Conservation (phyloP, 1,140 invertebrate genomes). For the Eciton burchellii region DNA sequence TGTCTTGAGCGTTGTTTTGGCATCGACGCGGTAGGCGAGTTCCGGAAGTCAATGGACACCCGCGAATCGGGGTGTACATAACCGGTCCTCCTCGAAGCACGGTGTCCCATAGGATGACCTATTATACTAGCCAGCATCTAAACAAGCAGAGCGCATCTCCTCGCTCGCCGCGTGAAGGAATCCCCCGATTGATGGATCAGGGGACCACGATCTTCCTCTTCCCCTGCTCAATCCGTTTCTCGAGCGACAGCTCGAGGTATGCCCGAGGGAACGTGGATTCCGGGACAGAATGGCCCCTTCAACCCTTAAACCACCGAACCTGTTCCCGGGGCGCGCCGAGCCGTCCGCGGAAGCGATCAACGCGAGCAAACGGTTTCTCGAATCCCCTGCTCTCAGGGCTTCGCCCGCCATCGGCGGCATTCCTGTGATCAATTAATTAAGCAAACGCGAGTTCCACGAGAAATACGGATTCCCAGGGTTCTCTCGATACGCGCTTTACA, state of each 20-base stretch:
- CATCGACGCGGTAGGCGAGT: conserved; percentile 77
- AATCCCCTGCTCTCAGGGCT: neutral
- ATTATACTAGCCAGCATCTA: conserved; percentile 65
- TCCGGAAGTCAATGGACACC: conserved; percentile 77
- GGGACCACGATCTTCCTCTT: conserved; percentile 36
- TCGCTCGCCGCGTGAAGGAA: conserved; percentile 1
- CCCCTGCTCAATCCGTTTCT: neutral
- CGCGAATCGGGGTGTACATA: conserved; percentile 78
- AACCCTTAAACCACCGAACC: conserved; percentile 14
- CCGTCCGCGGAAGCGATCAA: neutral
- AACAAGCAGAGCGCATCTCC: neutral
- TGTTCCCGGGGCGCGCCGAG: neutral
- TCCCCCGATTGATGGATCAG: conserved; percentile 75
- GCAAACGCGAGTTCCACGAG: neutral
- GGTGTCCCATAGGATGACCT: conserved; percentile 64
- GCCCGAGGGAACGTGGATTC: conserved; percentile 15
- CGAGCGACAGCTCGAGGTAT: neutral
- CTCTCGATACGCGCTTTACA: neutral
- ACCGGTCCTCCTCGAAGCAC: conserved; percentile 61
- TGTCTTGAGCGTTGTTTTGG: conserved; percentile 81
- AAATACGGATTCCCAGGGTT: neutral
- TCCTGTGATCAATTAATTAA: neutral
- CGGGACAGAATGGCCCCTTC: neutral
- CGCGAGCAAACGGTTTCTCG: neutral
- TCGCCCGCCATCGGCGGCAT: too few relatives aligned